Evolutionary conservation across 2,113 vertebrate genomes (phyloP).

Genomic region (Bos javanicus): DNA sequence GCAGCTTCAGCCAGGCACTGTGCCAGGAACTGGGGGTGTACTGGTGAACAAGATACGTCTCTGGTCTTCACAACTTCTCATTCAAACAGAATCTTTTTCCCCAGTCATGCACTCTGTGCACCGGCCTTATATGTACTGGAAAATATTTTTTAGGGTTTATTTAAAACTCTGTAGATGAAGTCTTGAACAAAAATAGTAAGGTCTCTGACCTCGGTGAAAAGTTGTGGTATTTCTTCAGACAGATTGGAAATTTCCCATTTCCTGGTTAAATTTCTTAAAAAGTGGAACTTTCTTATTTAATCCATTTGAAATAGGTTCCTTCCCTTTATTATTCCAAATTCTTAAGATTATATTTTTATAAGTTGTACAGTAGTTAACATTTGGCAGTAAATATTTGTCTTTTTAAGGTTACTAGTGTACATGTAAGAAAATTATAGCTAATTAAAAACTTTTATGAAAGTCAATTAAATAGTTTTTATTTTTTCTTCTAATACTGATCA

Average conservation of each 20-base stretch:
- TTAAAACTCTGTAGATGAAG: constrained; percentile 37
- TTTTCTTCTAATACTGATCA: neutral
- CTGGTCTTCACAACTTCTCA: neutral
- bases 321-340: constrained; percentile 47
- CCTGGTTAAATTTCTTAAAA: constrained; percentile 29
- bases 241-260: constrained; percentile 26
- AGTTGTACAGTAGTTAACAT: constrained; percentile 59
- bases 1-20: neutral
- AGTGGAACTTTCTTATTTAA: constrained; percentile 47
- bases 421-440: constrained; percentile 55
- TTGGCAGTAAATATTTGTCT: constrained; percentile 49
- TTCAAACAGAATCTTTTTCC: neutral
- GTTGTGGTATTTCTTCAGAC: neutral
- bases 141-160: constrained; percentile 20
- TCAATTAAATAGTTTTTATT: neutral
- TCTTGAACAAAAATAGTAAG: constrained; percentile 28
- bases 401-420: constrained; percentile 53
- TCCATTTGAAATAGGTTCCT: constrained; percentile 18
- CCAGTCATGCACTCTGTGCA: neutral
- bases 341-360: constrained; percentile 60
- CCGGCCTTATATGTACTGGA: neutral
- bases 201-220: neutral
- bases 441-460: constrained; percentile 57
- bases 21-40: neutral
- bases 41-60: neutral